A percentile compares a stretch with the other conserved stretches of the same genome.
These are phyloP conservation scores for Aromia moschata DNA, from an alignment of 2,888 invertebrate genomes.

Conservation along the genomic window DNA sequence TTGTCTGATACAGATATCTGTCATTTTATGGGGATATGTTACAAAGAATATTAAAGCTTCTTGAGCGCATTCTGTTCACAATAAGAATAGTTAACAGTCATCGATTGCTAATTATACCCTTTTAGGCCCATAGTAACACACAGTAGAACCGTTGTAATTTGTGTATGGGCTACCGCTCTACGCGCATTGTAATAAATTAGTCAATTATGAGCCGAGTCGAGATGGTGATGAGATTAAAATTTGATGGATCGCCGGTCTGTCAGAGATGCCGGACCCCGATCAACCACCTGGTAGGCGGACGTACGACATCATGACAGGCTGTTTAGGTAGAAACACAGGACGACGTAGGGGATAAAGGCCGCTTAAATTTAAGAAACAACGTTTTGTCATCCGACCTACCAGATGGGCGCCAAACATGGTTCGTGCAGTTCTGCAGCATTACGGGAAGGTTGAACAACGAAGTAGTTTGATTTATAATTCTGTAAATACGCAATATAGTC, in stretches of 20 bases:
- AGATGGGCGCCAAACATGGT: too few species aligned
- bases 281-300: constrained; percentile 44
- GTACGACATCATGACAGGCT: constrained; percentile 33
- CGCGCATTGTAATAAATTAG: constrained; percentile 39
- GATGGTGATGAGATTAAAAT: constrained; percentile 43
- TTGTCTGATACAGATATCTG: too few species aligned
- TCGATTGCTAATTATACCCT: background rate
- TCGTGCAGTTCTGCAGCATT: too few species aligned
- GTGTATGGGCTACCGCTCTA: constrained; percentile 31
- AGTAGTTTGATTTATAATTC: too few species aligned
- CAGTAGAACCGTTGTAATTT: constrained; percentile 6
- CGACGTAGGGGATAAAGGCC: constrained; percentile 1
- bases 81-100: too few species aligned
- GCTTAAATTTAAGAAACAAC: background rate
- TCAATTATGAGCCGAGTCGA: constrained; percentile 37
- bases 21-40: too few species aligned
- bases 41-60: too few species aligned
- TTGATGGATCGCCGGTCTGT: constrained; percentile 44
- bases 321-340: constrained; percentile 28
- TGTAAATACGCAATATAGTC: too few species aligned
- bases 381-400: background rate
- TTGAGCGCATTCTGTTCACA: too few species aligned
- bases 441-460: too few species aligned
- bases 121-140: background rate
- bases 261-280: constrained; percentile 40